Percentiles rank a stretch among this genome's conserved stretches.
These are phyloP conservation scores for Noturus placidus DNA, from an alignment of 2,113 vertebrate genomes.

Conservation along the genomic window DNA sequence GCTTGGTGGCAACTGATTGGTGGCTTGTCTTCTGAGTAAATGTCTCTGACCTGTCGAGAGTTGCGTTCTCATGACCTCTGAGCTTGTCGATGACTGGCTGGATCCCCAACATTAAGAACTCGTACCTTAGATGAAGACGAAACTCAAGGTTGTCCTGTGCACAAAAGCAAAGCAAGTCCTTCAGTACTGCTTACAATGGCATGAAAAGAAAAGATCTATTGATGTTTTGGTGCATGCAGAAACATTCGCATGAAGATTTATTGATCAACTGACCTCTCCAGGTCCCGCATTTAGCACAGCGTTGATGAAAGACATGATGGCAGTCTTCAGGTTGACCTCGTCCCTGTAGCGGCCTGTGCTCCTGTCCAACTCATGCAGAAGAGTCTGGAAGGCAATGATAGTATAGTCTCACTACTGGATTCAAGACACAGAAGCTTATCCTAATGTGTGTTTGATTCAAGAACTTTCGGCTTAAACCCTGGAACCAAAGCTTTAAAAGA, in stretches of 20 bases:
- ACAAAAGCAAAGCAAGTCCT: neutral
- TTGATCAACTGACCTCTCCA: slow-evolving; percentile 82
- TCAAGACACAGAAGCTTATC: neutral
- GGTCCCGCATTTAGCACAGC: slow-evolving; percentile 95
- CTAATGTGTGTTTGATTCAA: neutral
- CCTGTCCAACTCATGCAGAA: slow-evolving; percentile 95
- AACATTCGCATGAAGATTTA: neutral
- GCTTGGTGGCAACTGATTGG: neutral
- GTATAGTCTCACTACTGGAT: slow-evolving; percentile 14
- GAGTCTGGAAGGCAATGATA: slow-evolving; percentile 71
- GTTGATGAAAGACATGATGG: slow-evolving; percentile 99
- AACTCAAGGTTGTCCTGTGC: slow-evolving; percentile 92
- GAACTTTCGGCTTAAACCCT: neutral
- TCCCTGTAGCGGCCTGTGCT: slow-evolving; percentile 95
- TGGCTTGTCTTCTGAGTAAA: too few species aligned
- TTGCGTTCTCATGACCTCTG: slow-evolving; percentile 93
- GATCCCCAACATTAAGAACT: slow-evolving; percentile 98
- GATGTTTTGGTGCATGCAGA: neutral
- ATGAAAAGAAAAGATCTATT: neutral
- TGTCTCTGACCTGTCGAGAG: slow-evolving; percentile 87
- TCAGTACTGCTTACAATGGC: neutral
- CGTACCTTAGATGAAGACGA: slow-evolving; percentile 94
- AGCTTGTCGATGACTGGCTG: slow-evolving; percentile 97
- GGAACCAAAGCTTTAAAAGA: neutral
- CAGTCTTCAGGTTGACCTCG: slow-evolving; percentile 97